Evolutionary conservation across 2,888 invertebrate species (phyloP).

Genomic region (Mesorhabditis belari): DNA sequence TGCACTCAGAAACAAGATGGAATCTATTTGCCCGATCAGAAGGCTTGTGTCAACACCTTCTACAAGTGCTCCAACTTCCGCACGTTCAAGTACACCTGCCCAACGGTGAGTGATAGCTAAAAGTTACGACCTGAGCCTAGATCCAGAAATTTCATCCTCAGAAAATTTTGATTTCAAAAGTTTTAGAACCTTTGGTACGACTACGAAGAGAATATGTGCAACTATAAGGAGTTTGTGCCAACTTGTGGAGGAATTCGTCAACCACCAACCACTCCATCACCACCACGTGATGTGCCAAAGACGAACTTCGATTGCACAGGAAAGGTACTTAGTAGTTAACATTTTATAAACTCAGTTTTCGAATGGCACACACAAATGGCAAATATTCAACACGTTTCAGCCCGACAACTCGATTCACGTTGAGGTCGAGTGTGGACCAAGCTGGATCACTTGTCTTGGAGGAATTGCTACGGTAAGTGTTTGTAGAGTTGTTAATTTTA

Average conservation of each 20-base stretch:
- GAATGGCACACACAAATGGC: slow-evolving; percentile 4
- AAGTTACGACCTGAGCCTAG: no score
- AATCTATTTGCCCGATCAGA: slow-evolving; percentile 7
- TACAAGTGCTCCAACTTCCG: slow-evolving; percentile 22
- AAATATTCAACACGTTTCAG: no score
- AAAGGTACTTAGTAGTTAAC: slow-evolving; percentile 6
- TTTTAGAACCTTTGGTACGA: slow-evolving; percentile 18
- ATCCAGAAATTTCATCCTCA: no score
- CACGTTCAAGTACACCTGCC: slow-evolving; percentile 22
- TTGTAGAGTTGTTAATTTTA: neutral
- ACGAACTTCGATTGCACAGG: slow-evolving; percentile 12
- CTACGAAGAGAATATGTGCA: slow-evolving; percentile 14
- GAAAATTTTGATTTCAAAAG: neutral
- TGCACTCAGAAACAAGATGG: slow-evolving; percentile 12
- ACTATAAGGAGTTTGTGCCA: slow-evolving; percentile 14
- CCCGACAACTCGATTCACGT: neutral
- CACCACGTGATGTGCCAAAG: neutral
- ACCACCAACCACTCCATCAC: slow-evolving; percentile 2
- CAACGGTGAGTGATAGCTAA: slow-evolving; percentile 2
- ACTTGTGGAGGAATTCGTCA: slow-evolving; percentile 10
- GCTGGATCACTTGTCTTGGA: slow-evolving; percentile 14
- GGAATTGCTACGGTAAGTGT: neutral
- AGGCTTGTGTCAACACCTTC: slow-evolving; percentile 14
- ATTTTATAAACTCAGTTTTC: slow-evolving; percentile 14
- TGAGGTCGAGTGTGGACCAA: neutral